phyloP scores from a whole-genome alignment of 2,797 vertebrate genomes.

The Loris lydekkerianus region DNA sequence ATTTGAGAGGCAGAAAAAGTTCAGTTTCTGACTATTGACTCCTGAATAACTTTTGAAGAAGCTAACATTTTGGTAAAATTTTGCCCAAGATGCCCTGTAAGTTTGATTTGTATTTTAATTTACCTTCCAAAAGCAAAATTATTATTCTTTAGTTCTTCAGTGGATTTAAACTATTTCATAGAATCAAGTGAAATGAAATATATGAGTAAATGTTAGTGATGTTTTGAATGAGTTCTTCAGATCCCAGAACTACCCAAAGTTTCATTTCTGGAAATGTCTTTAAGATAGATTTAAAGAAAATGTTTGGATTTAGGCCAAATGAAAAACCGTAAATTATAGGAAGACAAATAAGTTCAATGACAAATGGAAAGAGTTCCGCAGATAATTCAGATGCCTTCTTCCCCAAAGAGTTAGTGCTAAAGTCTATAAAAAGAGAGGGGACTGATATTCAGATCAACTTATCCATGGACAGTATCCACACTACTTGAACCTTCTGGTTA shows the following conservation, averaged over 20 bases:
- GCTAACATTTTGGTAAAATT: constrained; percentile 25
- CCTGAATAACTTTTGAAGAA: constrained; percentile 39
- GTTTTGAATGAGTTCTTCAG: neutral
- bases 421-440: neutral
- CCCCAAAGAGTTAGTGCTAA: neutral
- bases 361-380: neutral
- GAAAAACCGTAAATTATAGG: neutral
- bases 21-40: neutral
- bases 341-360: neutral
- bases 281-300: constrained; percentile 43
- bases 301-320: neutral
- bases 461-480: neutral
- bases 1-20: neutral
- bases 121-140: constrained; percentile 19
- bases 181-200: constrained; percentile 38
- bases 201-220: neutral
- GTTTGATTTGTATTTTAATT: constrained; percentile 41
- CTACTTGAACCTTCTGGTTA: neutral
- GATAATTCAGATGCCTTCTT: neutral
- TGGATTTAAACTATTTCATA: constrained; percentile 32
- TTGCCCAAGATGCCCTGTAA: neutral
- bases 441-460: neutral
- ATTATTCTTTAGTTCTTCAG: neutral
- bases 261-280: constrained; percentile 58
- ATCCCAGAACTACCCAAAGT: neutral